Evolutionary conservation across 2,797 vertebrate species (phyloP), one percentile per base, ranked within the genome.

Genomic region (Arnoldichthys spilopterus): DNA sequence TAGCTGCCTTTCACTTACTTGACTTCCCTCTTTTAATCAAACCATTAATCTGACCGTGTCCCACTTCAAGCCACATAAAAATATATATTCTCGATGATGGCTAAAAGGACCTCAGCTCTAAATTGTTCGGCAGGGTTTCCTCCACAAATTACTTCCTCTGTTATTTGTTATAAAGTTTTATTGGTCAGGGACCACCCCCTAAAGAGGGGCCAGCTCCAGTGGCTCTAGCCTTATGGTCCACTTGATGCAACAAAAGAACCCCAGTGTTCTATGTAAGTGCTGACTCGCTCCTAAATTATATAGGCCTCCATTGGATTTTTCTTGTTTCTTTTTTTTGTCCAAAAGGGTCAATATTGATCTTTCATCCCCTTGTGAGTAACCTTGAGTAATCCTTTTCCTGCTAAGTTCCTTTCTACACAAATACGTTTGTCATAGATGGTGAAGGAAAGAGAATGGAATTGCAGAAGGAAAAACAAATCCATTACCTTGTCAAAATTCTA

Each of bases 291-390:
- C 78, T 74, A 83, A 81, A 88, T 81, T 78, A 85, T 77, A 87
- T 72, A 70, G 79, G 87, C 78, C 86, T 87, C 85, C 56, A 37
- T 34, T 83, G 79, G 78, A 77, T 80, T 63, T 76, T 74, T 80
- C 76, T 85, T 59, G 6, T 70, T 28, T 37, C 32, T 63, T 66
- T 72, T 68, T 78, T 82, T 70, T 45, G 73, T 69, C 37, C 66
- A 83, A 86, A 80, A 74, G 81, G 86, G 83, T 88, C 81, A 87
- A 82, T 88, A 92, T 90, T 85, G 89, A 90, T 88, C 86, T 87
- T 88, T 86, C 84, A 87, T 86, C 84, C 80, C 80, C 81, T 79
- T 82, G 85, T 78, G 85, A 86, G 77, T 70, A 70, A 77, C 69
- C 51, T 73, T 86, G 77, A 89, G 90, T 88, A 87, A 91, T 88